These are phyloP conservation scores for Bungarus multicinctus DNA, from an alignment of 2,113 vertebrate genomes.

Conservation along the genomic window DNA sequence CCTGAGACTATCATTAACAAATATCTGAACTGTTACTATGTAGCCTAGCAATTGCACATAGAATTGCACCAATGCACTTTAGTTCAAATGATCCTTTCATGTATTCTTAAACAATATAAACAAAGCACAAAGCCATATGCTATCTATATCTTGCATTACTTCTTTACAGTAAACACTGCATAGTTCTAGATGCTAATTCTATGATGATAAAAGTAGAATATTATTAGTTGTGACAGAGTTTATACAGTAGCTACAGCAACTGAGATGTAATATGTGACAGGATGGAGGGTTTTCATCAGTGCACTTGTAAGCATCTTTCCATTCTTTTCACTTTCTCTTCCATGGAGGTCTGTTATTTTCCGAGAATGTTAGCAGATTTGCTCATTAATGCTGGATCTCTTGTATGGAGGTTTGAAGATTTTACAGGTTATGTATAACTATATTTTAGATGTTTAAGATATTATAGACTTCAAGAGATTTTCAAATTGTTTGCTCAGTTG, in stretches of 20 bases:
- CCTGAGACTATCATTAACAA: constrained; percentile 84
- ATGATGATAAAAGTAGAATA: constrained; percentile 81
- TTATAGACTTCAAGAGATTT: background rate
- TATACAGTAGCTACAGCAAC: constrained; percentile 77
- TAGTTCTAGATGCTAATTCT: constrained; percentile 82
- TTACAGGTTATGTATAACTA: constrained; percentile 33
- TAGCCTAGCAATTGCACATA: constrained; percentile 70
- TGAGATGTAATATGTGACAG: constrained; percentile 85
- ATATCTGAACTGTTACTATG: constrained; percentile 88
- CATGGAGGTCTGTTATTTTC: constrained; percentile 50
- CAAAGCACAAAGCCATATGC: constrained; percentile 82
- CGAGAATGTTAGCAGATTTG: constrained; percentile 50
- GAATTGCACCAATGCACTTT: constrained; percentile 76
- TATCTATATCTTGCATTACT: constrained; percentile 80
- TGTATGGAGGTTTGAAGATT: constrained; percentile 22
- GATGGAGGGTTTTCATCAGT: constrained; percentile 66
- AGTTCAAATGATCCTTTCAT: constrained; percentile 78
- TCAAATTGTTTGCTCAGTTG: background rate
- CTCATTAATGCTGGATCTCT: constrained; percentile 57
- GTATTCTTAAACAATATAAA: constrained; percentile 79
- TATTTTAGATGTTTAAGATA: constrained; percentile 4
- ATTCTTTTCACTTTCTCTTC: constrained; percentile 59
- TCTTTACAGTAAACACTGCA: constrained; percentile 83
- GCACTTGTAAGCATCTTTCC: constrained; percentile 58
- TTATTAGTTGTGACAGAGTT: constrained; percentile 84